Conservation (phyloP, 2,113 vertebrate species). For the Mirza zaza region DNA sequence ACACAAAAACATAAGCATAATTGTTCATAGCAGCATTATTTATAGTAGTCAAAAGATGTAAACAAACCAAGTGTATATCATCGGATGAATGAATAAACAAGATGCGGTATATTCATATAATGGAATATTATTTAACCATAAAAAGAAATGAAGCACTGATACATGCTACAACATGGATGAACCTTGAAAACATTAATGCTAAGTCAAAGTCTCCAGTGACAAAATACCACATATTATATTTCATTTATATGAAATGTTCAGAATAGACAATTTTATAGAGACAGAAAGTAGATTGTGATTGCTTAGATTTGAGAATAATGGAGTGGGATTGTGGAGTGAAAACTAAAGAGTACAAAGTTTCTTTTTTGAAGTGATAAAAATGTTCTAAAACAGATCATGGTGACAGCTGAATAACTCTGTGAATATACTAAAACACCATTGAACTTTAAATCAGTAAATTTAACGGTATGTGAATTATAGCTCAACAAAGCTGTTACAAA, state of each 20-base stretch:
- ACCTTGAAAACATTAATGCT: neutral
- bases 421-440: constrained; percentile 16
- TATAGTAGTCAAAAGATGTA: neutral
- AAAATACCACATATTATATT: neutral
- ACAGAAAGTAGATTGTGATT: neutral
- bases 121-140: neutral
- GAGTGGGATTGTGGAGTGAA: neutral
- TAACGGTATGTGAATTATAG: neutral
- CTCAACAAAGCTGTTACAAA: neutral
- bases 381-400: neutral
- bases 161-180: neutral
- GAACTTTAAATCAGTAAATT: neutral
- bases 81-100: neutral
- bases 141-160: neutral
- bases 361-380: neutral
- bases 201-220: neutral
- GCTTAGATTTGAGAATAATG: neutral
- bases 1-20: neutral
- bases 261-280: neutral
- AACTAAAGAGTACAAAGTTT: neutral
- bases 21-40: neutral
- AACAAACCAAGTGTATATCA: neutral
- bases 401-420: neutral
- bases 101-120: neutral
- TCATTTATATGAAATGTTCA: neutral